phyloP scores from a whole-genome alignment of 2,113 vertebrate species.

The Phoenicopterus ruber region DNA sequence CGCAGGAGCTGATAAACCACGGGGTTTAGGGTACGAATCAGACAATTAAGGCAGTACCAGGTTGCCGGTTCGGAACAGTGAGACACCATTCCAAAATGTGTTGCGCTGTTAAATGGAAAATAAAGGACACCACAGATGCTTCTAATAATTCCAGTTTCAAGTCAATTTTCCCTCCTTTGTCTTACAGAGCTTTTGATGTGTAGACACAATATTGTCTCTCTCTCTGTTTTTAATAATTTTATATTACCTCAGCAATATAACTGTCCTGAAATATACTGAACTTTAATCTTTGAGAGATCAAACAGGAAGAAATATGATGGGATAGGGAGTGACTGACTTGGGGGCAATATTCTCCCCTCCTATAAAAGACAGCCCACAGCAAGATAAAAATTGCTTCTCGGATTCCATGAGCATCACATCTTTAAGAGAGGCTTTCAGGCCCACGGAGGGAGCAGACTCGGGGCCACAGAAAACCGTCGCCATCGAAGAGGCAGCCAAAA shows the following conservation, averaged over 20 bases:
- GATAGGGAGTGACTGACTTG: not conserved
- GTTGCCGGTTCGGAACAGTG: slow-evolving; percentile 1
- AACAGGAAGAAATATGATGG: slow-evolving; percentile 48
- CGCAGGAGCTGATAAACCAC: not conserved
- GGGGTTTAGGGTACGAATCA: not conserved
- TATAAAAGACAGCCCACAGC: not conserved
- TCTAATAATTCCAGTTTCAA: slow-evolving; percentile 59
- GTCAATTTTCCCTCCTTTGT: slow-evolving; percentile 69
- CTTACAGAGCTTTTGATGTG: slow-evolving; percentile 71
- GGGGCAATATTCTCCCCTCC: not conserved
- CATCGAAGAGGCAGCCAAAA: not conserved
- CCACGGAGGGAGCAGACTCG: not conserved
- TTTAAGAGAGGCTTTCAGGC: not conserved
- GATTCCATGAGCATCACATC: not conserved
- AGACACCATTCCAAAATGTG: slow-evolving; percentile 16
- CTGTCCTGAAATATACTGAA: slow-evolving; percentile 59
- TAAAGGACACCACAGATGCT: slow-evolving; percentile 66
- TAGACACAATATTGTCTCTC: slow-evolving; percentile 46
- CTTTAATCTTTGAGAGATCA: slow-evolving; percentile 60
- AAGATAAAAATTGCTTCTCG: not conserved
- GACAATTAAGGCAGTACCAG: not conserved
- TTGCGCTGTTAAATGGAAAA: slow-evolving; percentile 44
- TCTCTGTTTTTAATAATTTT: slow-evolving; percentile 75
- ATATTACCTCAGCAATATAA: slow-evolving; percentile 71
- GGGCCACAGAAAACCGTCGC: not conserved